Evolutionary conservation across 1,140 invertebrate species (phyloP).

Genomic region (Papilio machaon): DNA sequence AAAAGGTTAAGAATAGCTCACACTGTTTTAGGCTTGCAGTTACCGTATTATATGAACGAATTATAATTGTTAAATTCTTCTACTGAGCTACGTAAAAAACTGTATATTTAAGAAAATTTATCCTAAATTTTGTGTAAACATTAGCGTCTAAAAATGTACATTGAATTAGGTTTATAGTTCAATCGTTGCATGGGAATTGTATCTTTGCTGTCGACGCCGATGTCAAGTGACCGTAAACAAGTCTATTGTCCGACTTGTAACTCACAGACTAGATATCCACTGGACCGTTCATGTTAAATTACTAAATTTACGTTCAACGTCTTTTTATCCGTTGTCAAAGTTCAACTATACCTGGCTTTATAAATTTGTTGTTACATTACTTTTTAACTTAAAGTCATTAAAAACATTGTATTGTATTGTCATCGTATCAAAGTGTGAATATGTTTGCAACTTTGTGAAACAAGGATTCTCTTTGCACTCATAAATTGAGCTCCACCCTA

Average conservation of each 20-base stretch:
- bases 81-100: neutral
- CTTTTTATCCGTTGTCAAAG: constrained; percentile 43
- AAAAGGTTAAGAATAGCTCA: constrained; percentile 80
- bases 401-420: neutral
- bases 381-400: neutral
- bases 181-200: constrained; percentile 28
- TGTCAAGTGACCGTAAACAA: constrained; percentile 39
- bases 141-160: constrained; percentile 5
- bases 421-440: neutral
- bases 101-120: neutral
- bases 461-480: neutral
- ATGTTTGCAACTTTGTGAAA: neutral
- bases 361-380: too few relatives aligned
- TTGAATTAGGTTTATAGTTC: constrained; percentile 32
- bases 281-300: constrained; percentile 46
- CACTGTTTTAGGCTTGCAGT: too few relatives aligned
- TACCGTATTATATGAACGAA: too few relatives aligned
- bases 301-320: constrained; percentile 47
- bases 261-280: constrained; percentile 53
- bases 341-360: constrained; percentile 42
- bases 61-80: too few relatives aligned
- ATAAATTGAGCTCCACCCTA: neutral
- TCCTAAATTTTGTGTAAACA: neutral
- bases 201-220: neutral
- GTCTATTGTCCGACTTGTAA: constrained; percentile 51